Evolutionary conservation across 2,113 vertebrate genomes (phyloP).

Genomic region (Parus major): DNA sequence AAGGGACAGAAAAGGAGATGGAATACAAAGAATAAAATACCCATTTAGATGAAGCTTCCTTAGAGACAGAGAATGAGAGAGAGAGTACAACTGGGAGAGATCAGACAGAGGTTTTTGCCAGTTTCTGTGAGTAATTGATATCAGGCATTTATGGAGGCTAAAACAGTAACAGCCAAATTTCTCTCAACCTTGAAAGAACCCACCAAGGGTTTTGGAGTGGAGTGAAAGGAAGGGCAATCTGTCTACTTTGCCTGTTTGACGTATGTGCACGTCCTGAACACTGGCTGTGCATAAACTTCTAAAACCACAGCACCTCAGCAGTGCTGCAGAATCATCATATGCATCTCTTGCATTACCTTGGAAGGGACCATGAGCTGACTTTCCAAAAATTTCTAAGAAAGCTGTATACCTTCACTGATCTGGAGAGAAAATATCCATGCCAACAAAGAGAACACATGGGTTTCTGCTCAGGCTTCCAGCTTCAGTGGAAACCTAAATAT

Average conservation of each 20-base stretch:
- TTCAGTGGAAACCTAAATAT: constrained; percentile 4
- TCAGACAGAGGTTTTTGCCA: constrained; percentile 5
- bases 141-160: background rate
- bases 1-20: background rate
- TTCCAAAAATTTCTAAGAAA: background rate
- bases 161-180: constrained; percentile 21
- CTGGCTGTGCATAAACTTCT: background rate
- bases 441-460: background rate
- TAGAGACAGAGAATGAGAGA: background rate
- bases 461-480: background rate
- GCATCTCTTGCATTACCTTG: background rate
- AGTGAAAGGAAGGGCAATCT: constrained; percentile 16
- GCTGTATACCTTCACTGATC: background rate
- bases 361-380: background rate
- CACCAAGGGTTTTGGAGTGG: background rate
- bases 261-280: background rate
- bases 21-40: background rate
- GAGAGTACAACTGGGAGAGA: background rate
- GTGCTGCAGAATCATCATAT: background rate
- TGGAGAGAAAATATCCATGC: background rate
- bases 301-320: constrained; percentile 1
- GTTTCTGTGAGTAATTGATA: constrained; percentile 4
- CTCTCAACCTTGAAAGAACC: constrained; percentile 17
- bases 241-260: background rate
- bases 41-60: background rate